Conservation (phyloP, 2,797 vertebrate genomes). For the Holocentrus rufus region DNA sequence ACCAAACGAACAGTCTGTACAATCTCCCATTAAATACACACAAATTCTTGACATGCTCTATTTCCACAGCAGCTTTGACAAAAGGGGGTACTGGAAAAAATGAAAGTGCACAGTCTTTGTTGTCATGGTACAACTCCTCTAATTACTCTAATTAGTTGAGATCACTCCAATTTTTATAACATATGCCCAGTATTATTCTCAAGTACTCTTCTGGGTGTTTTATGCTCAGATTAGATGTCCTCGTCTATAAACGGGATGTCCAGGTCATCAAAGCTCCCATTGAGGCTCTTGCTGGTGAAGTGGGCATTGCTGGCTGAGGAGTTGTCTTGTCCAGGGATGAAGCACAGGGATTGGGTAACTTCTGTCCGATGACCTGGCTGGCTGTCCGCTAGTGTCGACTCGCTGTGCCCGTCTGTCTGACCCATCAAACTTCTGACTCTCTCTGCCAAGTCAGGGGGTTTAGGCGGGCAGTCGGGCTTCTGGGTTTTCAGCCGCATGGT, state of each 20-base stretch:
- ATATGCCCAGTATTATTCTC: neutral
- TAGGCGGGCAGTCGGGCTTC: conserved; percentile 44
- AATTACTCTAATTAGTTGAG: conserved; percentile 20
- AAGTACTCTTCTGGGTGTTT: neutral
- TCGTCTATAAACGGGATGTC: conserved; percentile 87
- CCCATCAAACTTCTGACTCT: conserved; percentile 71
- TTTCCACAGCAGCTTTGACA: conserved; percentile 67
- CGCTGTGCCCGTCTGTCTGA: conserved; percentile 40
- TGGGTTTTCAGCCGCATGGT: conserved; percentile 32
- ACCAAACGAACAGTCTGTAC: conserved; percentile 23
- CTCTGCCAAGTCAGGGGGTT: conserved; percentile 52
- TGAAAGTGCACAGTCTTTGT: conserved; percentile 57
- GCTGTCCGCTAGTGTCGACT: conserved; percentile 68
- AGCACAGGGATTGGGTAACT: conserved; percentile 75
- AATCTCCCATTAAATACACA: conserved; percentile 49
- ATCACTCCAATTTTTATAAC: conserved; percentile 28
- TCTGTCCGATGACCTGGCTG: conserved; percentile 74
- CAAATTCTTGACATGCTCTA: conserved; percentile 29
- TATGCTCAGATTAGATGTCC: conserved; percentile 59
- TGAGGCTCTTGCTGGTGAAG: conserved; percentile 73
- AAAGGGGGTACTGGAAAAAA: conserved; percentile 26
- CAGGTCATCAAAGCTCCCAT: conserved; percentile 80
- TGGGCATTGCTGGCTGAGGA: conserved; percentile 31
- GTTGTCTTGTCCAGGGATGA: conserved; percentile 67
- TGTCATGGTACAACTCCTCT: conserved; percentile 12